Evolutionary conservation across 2,888 invertebrate species (phyloP), one percentile per base, ranked within the genome.

Genomic region (Homarus gammarus): DNA sequence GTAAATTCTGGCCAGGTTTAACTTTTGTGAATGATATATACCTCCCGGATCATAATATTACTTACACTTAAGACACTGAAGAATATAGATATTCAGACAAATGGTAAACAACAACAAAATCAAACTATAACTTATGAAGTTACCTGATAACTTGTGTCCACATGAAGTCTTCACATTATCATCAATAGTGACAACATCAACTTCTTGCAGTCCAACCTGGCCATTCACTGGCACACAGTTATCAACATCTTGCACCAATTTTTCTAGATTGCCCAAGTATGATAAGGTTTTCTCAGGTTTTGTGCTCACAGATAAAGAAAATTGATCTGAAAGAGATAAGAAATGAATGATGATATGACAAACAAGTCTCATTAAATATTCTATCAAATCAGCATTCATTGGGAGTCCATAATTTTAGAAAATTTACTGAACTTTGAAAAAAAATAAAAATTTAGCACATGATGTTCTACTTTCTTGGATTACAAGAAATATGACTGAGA

Each of bases 161-260:
- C 27, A 40, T 83, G 27, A 44, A 18, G 3, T 18, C 31, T 70
- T 31, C 2, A 18, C 22, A 33, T 56, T 36, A 36, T 83, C 83
- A 40, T 70, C 83, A 70, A 68, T 18, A 27, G 83, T 44, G 15
- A 70, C 33, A n/a, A 83, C 68, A 70, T 83, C 83, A 83, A 83
- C 27, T 8, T 83, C 83, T 22, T 83, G 68, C 33, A 44, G n/a
- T 22, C 18, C 22, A 31, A 6, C n/a, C 27, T 70, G 12, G 38
- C n/a, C 40, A 70, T 22, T 56, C 44, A n/a, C 15, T 64, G 40
- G 31, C 70, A 40, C 27, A 2, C 12, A 6, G 12, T 49, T 31
- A 68, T 22, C 12, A n/a, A 10, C 12, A 44, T 68, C 83, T 70
- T 33, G 44, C 8, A 22, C 56, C 22, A 79, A 49, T 33, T 83